These are phyloP conservation scores for Hemiscyllium ocellatum DNA, from an alignment of 2,113 vertebrate species.

Conservation along the genomic window DNA sequence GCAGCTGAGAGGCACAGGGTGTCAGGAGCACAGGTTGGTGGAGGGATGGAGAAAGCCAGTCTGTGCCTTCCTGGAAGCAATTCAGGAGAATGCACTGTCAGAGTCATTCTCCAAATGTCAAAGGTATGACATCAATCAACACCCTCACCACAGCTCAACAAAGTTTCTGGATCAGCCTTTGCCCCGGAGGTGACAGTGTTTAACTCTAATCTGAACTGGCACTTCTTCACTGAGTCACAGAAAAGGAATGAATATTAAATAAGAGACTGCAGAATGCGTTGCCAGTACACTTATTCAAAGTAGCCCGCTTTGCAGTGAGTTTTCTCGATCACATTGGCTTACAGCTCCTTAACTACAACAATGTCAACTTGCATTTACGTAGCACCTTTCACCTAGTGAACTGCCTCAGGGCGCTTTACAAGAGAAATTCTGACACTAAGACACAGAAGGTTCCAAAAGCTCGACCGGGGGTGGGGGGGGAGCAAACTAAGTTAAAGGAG, in stretches of 20 bases:
- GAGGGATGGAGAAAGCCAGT: not conserved
- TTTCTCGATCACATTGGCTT: not conserved
- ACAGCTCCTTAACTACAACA: not conserved
- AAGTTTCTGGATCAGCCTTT: not conserved
- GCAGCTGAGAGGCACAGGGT: too few species aligned
- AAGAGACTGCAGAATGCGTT: not conserved
- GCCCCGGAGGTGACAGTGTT: not conserved
- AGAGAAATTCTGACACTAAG: not conserved
- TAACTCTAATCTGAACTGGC: constrained; percentile 15
- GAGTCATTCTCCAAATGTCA: not conserved
- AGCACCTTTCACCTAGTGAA: not conserved
- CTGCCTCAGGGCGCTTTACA: not conserved
- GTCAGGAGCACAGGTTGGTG: not conserved
- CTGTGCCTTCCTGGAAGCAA: too few species aligned
- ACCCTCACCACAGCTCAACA: too few species aligned
- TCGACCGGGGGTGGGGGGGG: not conserved
- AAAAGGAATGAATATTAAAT: not conserved
- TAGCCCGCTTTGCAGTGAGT: not conserved
- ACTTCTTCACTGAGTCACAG: not conserved
- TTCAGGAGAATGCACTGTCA: not conserved
- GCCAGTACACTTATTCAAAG: not conserved
- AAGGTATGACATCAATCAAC: not conserved
- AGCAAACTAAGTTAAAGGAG: not conserved
- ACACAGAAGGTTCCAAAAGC: not conserved
- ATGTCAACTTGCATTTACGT: not conserved